Base-by-base conservation (phyloP, 2,113 vertebrate genomes). In the Chiloscyllium plagiosum region DNA sequence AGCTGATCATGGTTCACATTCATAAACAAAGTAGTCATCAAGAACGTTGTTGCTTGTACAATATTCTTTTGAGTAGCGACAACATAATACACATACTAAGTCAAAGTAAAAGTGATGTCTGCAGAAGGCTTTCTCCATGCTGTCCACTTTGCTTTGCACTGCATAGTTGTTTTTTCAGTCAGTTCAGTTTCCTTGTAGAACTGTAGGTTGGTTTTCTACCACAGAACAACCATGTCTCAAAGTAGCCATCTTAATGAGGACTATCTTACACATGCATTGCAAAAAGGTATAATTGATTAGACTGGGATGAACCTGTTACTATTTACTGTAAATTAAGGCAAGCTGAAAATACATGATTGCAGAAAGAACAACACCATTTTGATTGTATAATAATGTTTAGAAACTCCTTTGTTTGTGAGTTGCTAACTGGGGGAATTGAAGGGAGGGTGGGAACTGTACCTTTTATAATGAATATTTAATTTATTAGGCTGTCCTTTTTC, bases 401-500 rank as follows among this genome's bases (percentile, higher is more conserved):
- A 97, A 96, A 97, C 97, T 96, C 97, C 96, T 78, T 96, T 96
- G 95, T 97, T 96, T 96, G 96, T 4, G 96, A 97, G 96, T 97
- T 96, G 97, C 96, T 97, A 78, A 96, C 96, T 37, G 93, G 96
- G 93, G 65, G 37, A 47, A 70, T 97, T 96, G 47, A 97, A 96
- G 87, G 83, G 70, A 87, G 96, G 33, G 97, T 96, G 98, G 96
- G 93, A 95, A 95, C 37, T 72, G 97, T 97, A 96, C 97, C 98
- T 72, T 99, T 98, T 98, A 98, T 98, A 98, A 98, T 98, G 97
- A 98, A 98, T 98, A 98, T 98, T 98, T 98, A 98, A 99, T 98
- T 99, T 99, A 99, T 99, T 98, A 96, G 97, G 98, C 97, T 97
- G 97, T 96, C 97, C 97, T 97, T 97, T 98, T 96, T 96, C 97